These are phyloP conservation scores for Todiramphus saurophagus DNA, from an alignment of 2,113 vertebrate genomes.

Conservation along the genomic window DNA sequence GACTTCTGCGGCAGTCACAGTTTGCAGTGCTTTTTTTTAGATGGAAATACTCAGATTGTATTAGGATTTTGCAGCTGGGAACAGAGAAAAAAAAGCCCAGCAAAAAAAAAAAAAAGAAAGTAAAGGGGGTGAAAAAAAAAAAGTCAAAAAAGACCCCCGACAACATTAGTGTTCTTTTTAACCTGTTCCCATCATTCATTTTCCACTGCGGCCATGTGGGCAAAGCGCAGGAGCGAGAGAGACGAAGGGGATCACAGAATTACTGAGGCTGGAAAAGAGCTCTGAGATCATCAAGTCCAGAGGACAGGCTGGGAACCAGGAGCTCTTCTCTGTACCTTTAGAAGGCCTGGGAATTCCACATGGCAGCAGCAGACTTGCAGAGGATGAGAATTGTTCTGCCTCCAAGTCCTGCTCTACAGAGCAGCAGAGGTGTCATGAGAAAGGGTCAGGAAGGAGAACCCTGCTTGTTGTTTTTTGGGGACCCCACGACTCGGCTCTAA, in stretches of 20 bases:
- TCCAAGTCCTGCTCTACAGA: neutral
- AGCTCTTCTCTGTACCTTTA: neutral
- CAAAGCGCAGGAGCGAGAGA: neutral
- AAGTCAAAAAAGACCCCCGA: too few relatives aligned
- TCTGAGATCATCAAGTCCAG: too few relatives aligned
- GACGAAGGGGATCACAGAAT: neutral
- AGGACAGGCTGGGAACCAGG: neutral
- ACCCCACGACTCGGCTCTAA: neutral
- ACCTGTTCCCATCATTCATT: neutral
- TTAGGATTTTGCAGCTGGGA: neutral
- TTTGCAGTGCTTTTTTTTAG: neutral
- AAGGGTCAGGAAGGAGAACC: neutral
- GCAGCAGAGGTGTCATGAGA: neutral
- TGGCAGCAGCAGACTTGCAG: neutral
- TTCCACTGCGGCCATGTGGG: neutral
- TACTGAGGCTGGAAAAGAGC: too few relatives aligned
- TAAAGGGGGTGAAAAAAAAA: too few relatives aligned
- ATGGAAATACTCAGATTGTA: neutral
- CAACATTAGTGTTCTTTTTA: neutral
- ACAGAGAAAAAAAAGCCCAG: neutral
- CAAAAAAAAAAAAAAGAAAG: too few relatives aligned
- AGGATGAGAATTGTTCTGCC: neutral
- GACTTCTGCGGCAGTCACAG: neutral
- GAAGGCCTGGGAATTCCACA: neutral
- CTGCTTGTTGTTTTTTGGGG: rapidly evolving